A percentile compares a stretch with the other conserved stretches of the same genome.
phyloP scores from a whole-genome alignment of 1,140 invertebrate species.

The Saccostrea echinata region DNA sequence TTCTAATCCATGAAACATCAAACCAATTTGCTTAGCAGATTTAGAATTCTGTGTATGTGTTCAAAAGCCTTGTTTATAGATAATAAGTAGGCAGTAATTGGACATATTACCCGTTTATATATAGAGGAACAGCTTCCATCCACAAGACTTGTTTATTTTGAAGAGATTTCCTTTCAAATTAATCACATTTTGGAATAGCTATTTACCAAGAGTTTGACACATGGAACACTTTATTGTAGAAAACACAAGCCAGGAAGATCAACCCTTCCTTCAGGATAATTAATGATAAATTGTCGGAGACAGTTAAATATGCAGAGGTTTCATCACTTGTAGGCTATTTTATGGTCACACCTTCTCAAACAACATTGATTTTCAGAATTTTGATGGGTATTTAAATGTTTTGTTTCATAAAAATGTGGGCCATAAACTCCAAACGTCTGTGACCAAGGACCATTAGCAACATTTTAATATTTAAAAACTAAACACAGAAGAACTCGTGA shows the following conservation, averaged over 20 bases:
- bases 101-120: conserved; percentile 7
- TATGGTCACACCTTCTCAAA: conserved; percentile 6
- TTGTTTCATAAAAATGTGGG: conserved; percentile 30
- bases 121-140: conserved; percentile 16
- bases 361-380: conserved; percentile 29
- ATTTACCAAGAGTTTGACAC: conserved; percentile 42
- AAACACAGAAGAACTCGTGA: conserved; percentile 3
- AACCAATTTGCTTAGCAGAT: conserved; percentile 54
- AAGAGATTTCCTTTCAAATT: conserved; percentile 46
- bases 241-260: conserved; percentile 2
- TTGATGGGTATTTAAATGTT: conserved; percentile 33
- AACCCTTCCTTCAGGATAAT: conserved; percentile 21
- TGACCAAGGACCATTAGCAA: conserved; percentile 33
- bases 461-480: conserved; percentile 29
- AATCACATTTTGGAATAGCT: conserved; percentile 35
- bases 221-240: conserved; percentile 36
- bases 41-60: conserved; percentile 40
- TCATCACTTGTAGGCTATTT: neutral
- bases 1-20: conserved; percentile 54
- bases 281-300: conserved; percentile 19
- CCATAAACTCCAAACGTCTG: conserved; percentile 26
- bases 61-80: conserved; percentile 55
- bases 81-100: conserved; percentile 54
- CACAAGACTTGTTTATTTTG: conserved; percentile 41
- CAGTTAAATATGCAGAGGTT: conserved; percentile 19